These are phyloP conservation scores for Eupithecia tripunctaria DNA, from an alignment of 2,888 invertebrate genomes.

Conservation along the genomic window DNA sequence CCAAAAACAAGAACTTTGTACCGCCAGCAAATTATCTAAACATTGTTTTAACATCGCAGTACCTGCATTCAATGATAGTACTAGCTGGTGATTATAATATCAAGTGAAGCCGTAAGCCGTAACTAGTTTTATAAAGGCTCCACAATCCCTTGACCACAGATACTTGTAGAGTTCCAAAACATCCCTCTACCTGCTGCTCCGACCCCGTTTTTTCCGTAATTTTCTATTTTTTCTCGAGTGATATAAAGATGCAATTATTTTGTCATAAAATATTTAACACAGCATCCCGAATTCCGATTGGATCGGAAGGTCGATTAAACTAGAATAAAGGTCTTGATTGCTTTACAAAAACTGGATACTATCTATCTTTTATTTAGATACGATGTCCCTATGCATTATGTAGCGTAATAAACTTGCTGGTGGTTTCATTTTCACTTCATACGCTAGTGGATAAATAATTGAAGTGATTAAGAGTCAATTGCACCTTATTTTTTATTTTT, in stretches of 20 bases:
- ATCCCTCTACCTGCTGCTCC: constrained; percentile 45
- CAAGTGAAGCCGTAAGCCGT: neutral
- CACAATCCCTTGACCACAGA: constrained; percentile 18
- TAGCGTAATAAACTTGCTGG: too few relatives aligned
- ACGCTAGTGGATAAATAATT: too few relatives aligned
- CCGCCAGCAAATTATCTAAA: neutral
- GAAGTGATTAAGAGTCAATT: too few relatives aligned
- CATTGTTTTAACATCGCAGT: neutral
- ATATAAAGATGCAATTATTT: constrained; percentile 52
- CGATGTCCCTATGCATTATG: too few relatives aligned
- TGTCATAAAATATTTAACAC: constrained; percentile 54
- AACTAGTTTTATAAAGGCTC: neutral
- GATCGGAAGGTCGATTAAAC: constrained; percentile 28
- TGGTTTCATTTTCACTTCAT: too few relatives aligned
- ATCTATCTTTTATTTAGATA: neutral
- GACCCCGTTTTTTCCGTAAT: constrained; percentile 44
- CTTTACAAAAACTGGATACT: neutral
- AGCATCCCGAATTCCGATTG: constrained; percentile 38
- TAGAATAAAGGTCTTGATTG: constrained; percentile 24
- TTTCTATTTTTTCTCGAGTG: constrained; percentile 43
- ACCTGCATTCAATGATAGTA: neutral
- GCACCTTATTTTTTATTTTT: too few relatives aligned
- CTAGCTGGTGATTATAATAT: neutral
- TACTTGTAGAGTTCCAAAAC: constrained; percentile 16
- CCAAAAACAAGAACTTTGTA: neutral